These are phyloP conservation scores for Trichonephila clavipes DNA, from an alignment of 1,140 invertebrate species.

Conservation along the genomic window DNA sequence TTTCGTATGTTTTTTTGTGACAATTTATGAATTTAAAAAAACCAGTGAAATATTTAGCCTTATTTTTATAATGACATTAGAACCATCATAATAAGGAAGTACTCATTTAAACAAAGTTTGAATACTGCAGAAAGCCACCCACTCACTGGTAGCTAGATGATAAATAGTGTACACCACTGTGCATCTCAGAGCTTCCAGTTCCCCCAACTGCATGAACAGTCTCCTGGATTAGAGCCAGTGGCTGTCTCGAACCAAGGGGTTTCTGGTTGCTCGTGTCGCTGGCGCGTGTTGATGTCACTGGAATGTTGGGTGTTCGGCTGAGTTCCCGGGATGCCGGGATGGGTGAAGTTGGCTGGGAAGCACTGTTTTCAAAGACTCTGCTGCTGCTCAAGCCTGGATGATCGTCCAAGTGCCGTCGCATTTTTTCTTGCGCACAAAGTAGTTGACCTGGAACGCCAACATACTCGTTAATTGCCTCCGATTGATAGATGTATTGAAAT, in stretches of 20 bases:
- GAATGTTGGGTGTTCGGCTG: not conserved
- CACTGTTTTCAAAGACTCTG: not conserved
- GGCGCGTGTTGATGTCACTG: not conserved
- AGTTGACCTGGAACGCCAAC: constrained; percentile 47
- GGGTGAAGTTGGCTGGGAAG: not conserved
- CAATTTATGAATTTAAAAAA: no score
- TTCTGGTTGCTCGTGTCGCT: constrained; percentile 9
- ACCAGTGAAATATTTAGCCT: no score
- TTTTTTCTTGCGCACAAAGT: constrained; percentile 73
- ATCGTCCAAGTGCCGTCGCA: constrained; percentile 64
- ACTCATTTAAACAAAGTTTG: no score
- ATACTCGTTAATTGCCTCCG: no score
- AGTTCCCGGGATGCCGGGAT: not conserved
- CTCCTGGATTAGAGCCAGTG: constrained; percentile 65
- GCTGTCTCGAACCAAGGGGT: constrained; percentile 43
- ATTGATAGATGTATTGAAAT: no score
- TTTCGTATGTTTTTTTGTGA: no score
- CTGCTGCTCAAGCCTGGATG: constrained; percentile 50
- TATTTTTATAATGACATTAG: no score
- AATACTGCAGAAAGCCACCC: no score
- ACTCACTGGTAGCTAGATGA: constrained; percentile 71
- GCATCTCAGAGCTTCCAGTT: constrained; percentile 52
- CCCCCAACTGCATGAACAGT: constrained; percentile 66
- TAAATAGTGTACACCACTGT: constrained; percentile 66
- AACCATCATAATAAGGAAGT: no score